Evolutionary conservation across 1,140 invertebrate genomes (phyloP).

Genomic region (Ganaspis sp.): DNA sequence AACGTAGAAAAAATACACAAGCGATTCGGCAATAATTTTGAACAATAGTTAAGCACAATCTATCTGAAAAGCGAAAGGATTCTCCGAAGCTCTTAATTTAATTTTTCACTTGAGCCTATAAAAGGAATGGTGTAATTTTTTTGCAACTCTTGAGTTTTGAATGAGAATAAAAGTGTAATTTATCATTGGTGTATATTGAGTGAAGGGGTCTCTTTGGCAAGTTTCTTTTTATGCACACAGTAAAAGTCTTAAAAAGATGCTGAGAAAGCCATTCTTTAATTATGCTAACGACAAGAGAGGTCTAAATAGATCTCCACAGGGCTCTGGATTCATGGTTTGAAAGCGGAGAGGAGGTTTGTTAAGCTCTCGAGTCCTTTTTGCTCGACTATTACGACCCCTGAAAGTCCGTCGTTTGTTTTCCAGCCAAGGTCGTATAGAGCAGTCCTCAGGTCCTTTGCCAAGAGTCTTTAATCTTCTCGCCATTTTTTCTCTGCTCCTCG

Average conservation of each 20-base stretch:
- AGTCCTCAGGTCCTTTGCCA: not conserved
- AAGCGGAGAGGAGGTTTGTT: not conserved
- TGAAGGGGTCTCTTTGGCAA: not conserved
- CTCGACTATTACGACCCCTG: conserved; percentile 1
- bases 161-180: conserved; percentile 1
- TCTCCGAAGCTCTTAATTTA: not conserved
- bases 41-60: not conserved
- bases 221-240: not conserved
- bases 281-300: not conserved
- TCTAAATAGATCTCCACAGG: conserved; percentile 20
- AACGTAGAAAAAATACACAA: too few species aligned
- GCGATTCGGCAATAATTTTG: not conserved
- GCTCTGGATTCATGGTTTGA: not conserved
- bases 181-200: not conserved
- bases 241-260: not conserved
- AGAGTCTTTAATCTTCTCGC: conserved; percentile 24
- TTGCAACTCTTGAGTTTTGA: not conserved
- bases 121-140: not conserved
- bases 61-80: not conserved
- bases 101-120: not conserved
- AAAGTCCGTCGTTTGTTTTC: conserved; percentile 27
- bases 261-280: not conserved
- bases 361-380: conserved; percentile 1
- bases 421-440: conserved; percentile 11
- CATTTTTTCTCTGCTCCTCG: conserved; percentile 7